A percentile compares a stretch with the other conserved stretches of the same genome.
Evolutionary conservation across 1,140 invertebrate genomes (phyloP).

Genomic region (Gonioctena quinquepunctata): DNA sequence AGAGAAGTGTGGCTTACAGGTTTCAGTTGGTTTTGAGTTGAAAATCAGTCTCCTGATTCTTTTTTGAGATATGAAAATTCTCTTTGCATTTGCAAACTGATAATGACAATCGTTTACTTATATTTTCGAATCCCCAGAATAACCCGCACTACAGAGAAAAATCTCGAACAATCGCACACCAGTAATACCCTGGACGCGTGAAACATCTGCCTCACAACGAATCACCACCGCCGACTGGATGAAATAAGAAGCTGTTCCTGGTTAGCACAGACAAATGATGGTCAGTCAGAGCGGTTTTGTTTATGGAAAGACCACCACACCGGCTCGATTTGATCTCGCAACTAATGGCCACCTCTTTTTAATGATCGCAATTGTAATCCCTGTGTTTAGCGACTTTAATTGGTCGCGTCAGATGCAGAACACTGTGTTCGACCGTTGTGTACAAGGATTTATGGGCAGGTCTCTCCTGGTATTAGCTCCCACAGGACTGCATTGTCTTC

Average conservation of each 20-base stretch:
- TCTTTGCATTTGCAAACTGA: too few species aligned
- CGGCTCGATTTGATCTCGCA: constrained; percentile 28
- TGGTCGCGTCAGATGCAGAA: constrained; percentile 36
- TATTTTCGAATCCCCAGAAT: too few species aligned
- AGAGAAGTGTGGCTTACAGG: too few species aligned
- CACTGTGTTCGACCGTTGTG: constrained; percentile 25
- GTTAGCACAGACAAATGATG: constrained; percentile 24
- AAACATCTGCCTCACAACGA: too few species aligned
- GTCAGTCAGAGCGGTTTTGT: constrained; percentile 15
- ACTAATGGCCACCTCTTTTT: constrained; percentile 35
- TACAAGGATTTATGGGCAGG: constrained; percentile 25
- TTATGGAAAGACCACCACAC: constrained; percentile 29
- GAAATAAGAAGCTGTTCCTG: neutral
- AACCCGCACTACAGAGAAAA: too few species aligned
- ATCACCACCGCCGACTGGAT: too few species aligned
- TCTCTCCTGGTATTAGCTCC: constrained; percentile 26
- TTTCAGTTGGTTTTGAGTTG: too few species aligned
- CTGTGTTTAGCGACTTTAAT: constrained; percentile 31
- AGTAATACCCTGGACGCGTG: too few species aligned
- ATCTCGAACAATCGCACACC: too few species aligned
- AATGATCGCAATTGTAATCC: constrained; percentile 34
- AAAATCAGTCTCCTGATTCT: too few species aligned
- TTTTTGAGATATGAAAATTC: too few species aligned
- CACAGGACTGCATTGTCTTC: constrained; percentile 32
- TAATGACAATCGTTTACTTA: too few species aligned